phyloP scores from a whole-genome alignment of 2,888 invertebrate genomes.

The Euproctis similis region DNA sequence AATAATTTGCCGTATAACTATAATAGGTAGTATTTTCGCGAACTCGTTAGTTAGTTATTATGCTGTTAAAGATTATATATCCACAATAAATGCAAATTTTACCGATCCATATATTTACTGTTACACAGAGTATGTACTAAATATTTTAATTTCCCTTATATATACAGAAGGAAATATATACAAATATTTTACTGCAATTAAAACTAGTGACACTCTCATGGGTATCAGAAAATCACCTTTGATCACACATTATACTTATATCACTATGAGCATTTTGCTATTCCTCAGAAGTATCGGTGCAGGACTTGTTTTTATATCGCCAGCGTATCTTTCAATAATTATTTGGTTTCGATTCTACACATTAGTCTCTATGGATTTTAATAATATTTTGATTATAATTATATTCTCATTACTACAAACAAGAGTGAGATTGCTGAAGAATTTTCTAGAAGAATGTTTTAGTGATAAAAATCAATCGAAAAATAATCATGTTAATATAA shows the following conservation, averaged over 20 bases:
- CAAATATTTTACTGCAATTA: slow-evolving; percentile 1
- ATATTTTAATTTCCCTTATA: not conserved
- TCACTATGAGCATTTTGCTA: not conserved
- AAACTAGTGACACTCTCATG: slow-evolving; percentile 1
- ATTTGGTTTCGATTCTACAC: not conserved
- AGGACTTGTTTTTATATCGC: too few species aligned
- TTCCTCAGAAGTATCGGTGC: too few species aligned
- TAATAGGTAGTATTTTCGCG: not conserved
- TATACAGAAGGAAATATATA: slow-evolving; percentile 1
- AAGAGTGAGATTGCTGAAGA: not conserved
- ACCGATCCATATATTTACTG: not conserved
- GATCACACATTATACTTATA: not conserved
- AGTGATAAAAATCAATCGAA: not conserved
- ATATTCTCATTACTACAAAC: slow-evolving; percentile 3
- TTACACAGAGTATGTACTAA: not conserved
- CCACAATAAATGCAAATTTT: too few species aligned
- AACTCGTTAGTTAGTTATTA: not conserved
- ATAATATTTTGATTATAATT: not conserved
- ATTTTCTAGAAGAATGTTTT: not conserved
- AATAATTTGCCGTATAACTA: not conserved
- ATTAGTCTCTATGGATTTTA: not conserved
- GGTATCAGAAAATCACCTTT: slow-evolving; percentile 1
- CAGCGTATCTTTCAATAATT: too few species aligned
- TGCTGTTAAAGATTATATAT: not conserved
- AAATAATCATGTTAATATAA: not conserved